Evolutionary conservation across 2,113 vertebrate species (phyloP), one percentile per base, ranked within the genome.

Genomic region (Felis chaus): DNA sequence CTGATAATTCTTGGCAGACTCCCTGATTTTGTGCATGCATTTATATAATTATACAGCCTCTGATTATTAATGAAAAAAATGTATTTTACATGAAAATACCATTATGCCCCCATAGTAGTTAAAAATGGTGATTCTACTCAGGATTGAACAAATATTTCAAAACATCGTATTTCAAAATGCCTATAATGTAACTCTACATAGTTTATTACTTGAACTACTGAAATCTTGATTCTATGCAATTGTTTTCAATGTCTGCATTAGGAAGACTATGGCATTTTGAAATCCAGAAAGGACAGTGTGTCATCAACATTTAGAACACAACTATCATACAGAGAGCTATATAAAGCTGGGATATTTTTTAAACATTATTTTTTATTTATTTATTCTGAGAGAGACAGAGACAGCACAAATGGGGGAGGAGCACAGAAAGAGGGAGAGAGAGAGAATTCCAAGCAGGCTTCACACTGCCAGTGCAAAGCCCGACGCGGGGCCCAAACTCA

Each of bases 1-100:
- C 82, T 82, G 50, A 88, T 90, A 92, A 95, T 96, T 98, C 92
- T 92, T 94, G 61, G 63, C 97, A 97, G 94, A 84, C 81, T 95
- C 29, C 79, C 57, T 88, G 68, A 86, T 82, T 92, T 83, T 95
- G 53, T 97, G 69, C 90, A 96, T 93, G 71, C n/a, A 91, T 94
- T 97, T 94, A 94, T 66, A 81, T 36, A 97, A 96, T 95, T 96
- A 96, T 36, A 95, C 5, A 81, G 33, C 55, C 31, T 94, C 90
- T 80, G 27, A 36, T 78, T 88, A 87, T 94, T 94, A 97, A 93
- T 41, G 15, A 87, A 94, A 97, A 97, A 95, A 96, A 88, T 71
- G 19, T 57, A 8, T 83, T 71, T 97, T 96, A 89, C 81, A 96
- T 89, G 57, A 96, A 98, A 91, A 82, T 82, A 23, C n/a, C 68